phyloP scores from a whole-genome alignment of 1,140 invertebrate genomes.

The Zaprionus nigranus region DNA sequence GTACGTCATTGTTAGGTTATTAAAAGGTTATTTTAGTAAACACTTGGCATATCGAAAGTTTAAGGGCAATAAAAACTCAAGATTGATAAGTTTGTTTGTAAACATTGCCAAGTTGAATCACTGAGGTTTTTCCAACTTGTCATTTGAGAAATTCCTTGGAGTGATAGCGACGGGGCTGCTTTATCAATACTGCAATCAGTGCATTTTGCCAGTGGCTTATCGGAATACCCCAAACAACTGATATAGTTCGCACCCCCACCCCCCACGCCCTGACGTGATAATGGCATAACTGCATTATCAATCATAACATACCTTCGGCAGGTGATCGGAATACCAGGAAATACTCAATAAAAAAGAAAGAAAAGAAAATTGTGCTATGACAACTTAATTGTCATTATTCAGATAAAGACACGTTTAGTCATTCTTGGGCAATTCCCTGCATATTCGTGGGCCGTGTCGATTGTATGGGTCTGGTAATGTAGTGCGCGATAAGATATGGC shows the following conservation, averaged over 20 bases:
- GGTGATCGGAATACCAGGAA: neutral
- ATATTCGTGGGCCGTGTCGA: neutral
- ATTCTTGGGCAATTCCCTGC: slow-evolving; percentile 32
- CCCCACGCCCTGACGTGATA: neutral
- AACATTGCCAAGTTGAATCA: neutral
- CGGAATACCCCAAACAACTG: slow-evolving; percentile 16
- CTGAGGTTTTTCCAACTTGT: neutral
- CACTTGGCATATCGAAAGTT: too few relatives aligned
- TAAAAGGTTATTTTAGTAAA: too few relatives aligned
- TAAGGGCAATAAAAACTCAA: neutral
- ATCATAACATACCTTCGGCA: neutral
- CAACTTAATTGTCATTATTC: slow-evolving; percentile 16
- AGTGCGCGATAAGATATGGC: slow-evolving; percentile 34
- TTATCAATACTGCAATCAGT: slow-evolving; percentile 24
- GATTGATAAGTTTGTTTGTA: neutral
- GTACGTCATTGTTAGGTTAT: too few relatives aligned
- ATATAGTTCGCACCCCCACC: neutral
- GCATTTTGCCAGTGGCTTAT: slow-evolving; percentile 8
- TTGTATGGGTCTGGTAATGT: neutral
- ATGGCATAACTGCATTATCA: slow-evolving; percentile 1
- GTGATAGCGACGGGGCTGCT: neutral
- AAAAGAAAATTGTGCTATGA: slow-evolving; percentile 6
- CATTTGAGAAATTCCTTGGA: neutral
- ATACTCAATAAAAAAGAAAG: slow-evolving; percentile 2
- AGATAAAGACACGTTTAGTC: slow-evolving; percentile 23